phyloP scores from a whole-genome alignment of 2,888 invertebrate genomes.

The Harmothoe impar region DNA sequence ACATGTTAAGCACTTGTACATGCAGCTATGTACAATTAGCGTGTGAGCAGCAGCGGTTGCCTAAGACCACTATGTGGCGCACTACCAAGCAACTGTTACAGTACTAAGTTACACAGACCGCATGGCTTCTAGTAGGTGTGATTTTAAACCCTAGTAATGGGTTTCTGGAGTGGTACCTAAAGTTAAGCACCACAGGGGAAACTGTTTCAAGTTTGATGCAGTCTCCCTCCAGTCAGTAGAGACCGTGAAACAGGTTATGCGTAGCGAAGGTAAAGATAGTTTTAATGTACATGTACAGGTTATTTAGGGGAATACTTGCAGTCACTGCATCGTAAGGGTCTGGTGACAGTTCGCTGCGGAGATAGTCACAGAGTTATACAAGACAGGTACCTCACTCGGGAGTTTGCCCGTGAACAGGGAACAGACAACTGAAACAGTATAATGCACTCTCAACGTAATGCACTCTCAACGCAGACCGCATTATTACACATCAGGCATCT shows the following conservation, averaged over 20 bases:
- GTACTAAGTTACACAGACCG: too few relatives aligned
- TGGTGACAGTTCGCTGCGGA: too few relatives aligned
- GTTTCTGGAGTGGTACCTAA: background rate
- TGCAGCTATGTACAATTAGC: background rate
- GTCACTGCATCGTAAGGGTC: too few relatives aligned
- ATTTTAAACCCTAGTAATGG: background rate
- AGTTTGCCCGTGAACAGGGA: too few relatives aligned
- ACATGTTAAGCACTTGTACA: background rate
- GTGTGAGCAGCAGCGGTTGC: background rate
- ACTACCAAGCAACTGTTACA: background rate
- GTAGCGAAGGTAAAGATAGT: background rate
- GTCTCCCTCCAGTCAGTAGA: background rate
- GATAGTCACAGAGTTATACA: too few relatives aligned
- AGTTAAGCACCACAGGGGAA: background rate
- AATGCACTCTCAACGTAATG: too few relatives aligned
- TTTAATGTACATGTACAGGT: background rate
- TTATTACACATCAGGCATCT: too few relatives aligned
- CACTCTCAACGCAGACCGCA: too few relatives aligned
- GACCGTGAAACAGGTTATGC: background rate
- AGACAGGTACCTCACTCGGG: too few relatives aligned
- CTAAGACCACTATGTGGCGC: constrained; percentile 12
- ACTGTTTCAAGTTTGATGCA: background rate
- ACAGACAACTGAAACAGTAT: too few relatives aligned
- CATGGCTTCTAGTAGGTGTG: background rate
- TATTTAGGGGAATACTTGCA: too few relatives aligned